Conservation (phyloP, 2,888 invertebrate genomes). For the Eumerus sabulonum region DNA sequence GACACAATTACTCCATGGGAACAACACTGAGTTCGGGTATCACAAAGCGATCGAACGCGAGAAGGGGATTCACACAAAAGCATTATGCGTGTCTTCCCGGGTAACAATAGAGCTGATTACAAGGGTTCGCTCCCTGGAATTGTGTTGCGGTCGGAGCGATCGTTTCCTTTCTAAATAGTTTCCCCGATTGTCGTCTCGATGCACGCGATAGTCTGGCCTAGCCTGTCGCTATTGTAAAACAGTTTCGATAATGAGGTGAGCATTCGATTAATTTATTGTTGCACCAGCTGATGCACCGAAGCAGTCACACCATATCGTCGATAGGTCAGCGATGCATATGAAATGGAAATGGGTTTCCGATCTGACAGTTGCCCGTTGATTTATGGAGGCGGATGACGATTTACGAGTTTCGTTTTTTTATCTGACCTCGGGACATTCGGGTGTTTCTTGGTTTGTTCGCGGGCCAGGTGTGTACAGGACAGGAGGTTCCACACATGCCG, state of each 20-base stretch:
- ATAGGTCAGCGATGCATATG: constrained; percentile 65
- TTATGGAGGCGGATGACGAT: constrained; percentile 61
- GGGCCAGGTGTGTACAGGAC: constrained; percentile 52
- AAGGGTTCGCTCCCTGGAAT: constrained; percentile 51
- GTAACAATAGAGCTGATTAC: constrained; percentile 52
- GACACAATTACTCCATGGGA: constrained; percentile 26
- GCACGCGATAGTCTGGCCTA: constrained; percentile 58
- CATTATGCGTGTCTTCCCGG: not conserved
- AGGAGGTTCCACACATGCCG: constrained; percentile 47
- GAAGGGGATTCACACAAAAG: constrained; percentile 28
- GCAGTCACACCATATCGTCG: constrained; percentile 56
- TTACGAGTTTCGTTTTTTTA: constrained; percentile 40
- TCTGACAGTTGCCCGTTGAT: constrained; percentile 66
- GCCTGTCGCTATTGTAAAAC: constrained; percentile 11
- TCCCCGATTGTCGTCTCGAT: constrained; percentile 49
- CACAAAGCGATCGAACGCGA: constrained; percentile 41
- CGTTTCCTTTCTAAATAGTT: no score
- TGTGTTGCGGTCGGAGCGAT: constrained; percentile 61
- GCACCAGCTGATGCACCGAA: constrained; percentile 64
- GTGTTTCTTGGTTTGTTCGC: constrained; percentile 40
- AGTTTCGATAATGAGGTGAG: constrained; percentile 64
- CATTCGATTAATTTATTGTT: constrained; percentile 67
- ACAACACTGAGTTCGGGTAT: not conserved
- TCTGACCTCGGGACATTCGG: constrained; percentile 28
- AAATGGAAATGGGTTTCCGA: constrained; percentile 61